phyloP scores from a whole-genome alignment of 92 coral and sea anemone genomes.

The Desmophyllum pertusum region DNA sequence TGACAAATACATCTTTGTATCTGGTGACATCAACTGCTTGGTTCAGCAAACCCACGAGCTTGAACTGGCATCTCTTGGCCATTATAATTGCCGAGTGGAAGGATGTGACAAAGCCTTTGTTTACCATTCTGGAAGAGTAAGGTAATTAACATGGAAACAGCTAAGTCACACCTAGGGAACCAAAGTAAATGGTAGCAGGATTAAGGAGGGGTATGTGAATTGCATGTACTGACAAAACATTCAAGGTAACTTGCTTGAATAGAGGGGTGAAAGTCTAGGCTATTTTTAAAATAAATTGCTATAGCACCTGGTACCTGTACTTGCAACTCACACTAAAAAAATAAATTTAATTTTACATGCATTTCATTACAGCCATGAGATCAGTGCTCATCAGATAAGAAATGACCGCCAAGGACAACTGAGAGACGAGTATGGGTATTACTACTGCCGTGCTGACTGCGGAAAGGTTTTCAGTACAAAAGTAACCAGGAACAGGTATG shows the following conservation, averaged over 20 bases:
- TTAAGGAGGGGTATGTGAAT: too few relatives aligned
- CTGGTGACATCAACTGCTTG: conserved; percentile 41
- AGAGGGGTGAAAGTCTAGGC: too few relatives aligned
- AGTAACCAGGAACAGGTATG: too few relatives aligned
- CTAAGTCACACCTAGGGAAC: too few relatives aligned
- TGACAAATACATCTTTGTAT: conserved; percentile 29
- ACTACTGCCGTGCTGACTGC: conserved; percentile 59
- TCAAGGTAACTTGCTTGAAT: too few relatives aligned
- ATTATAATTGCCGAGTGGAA: conserved; percentile 57
- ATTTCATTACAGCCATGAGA: conserved; percentile 55
- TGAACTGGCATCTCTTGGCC: conserved; percentile 43
- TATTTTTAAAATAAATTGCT: too few relatives aligned
- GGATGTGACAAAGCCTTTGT: conserved; percentile 56
- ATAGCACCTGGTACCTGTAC: too few relatives aligned
- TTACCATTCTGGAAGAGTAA: conserved; percentile 70
- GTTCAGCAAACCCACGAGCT: conserved; percentile 51
- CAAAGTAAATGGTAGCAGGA: too few relatives aligned
- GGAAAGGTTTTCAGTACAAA: conserved; percentile 25
- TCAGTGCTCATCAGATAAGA: conserved; percentile 38
- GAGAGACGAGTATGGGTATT: conserved; percentile 61
- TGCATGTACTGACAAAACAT: too few relatives aligned
- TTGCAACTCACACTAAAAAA: too few relatives aligned
- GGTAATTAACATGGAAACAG: conserved; percentile 27
- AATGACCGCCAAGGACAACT: conserved; percentile 44
- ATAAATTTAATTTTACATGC: conserved; percentile 6